These are phyloP conservation scores for Megalurothrips usitatus DNA, from an alignment of 2,888 invertebrate genomes.

Conservation along the genomic window DNA sequence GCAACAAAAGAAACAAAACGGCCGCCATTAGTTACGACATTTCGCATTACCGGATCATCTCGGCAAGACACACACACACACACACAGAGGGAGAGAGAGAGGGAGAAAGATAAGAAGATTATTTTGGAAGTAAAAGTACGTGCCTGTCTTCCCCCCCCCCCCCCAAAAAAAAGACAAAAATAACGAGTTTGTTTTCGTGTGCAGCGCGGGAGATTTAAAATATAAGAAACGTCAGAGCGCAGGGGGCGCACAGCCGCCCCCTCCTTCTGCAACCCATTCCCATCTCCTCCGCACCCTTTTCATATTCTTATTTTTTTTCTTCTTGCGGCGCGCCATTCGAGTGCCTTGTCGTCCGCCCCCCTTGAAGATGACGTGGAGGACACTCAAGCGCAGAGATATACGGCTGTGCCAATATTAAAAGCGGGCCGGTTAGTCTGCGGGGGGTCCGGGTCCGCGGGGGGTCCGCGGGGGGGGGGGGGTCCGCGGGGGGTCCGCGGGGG, in stretches of 20 bases:
- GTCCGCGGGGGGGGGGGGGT: too few relatives aligned
- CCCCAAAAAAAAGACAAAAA: too few relatives aligned
- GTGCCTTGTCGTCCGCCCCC: not conserved
- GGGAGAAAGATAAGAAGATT: not conserved
- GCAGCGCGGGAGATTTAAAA: too few relatives aligned
- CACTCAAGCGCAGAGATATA: conserved; percentile 16
- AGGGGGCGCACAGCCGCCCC: not conserved
- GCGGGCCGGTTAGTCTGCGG: not conserved
- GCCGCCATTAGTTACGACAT: not conserved
- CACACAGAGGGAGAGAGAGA: not conserved
- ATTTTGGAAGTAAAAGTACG: too few relatives aligned
- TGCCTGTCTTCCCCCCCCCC: too few relatives aligned
- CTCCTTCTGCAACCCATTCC: not conserved
- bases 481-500: too few relatives aligned
- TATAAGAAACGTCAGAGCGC: too few relatives aligned
- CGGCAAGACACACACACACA: not conserved
- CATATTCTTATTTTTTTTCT: not conserved
- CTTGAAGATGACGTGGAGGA: conserved; percentile 8
- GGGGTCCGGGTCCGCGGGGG: not conserved
- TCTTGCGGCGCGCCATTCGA: not conserved
- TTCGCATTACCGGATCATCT: not conserved
- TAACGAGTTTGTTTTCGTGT: too few relatives aligned
- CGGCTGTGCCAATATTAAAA: conserved; percentile 9
- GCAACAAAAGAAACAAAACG: conserved; percentile 5
- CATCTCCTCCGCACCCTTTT: not conserved